phyloP scores from a whole-genome alignment of 2,113 vertebrate genomes.

The Atrichornis clamosus region DNA sequence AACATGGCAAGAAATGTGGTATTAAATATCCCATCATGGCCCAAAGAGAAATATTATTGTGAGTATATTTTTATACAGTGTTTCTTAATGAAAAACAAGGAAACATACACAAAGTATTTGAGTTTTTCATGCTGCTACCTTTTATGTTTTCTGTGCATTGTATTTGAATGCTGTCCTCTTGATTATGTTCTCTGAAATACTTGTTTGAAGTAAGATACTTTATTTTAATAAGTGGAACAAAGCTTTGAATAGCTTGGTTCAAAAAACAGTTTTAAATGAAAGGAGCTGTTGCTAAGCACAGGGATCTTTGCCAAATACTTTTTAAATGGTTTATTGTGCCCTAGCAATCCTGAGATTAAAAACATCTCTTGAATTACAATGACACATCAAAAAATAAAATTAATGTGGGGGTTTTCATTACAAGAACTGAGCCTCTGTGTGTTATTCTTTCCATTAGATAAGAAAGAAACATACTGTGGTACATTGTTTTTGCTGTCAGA shows the following conservation, averaged over 20 bases:
- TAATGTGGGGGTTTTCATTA: slow-evolving; percentile 80
- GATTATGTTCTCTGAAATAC: slow-evolving; percentile 59
- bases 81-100: slow-evolving; percentile 52
- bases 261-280: slow-evolving; percentile 77
- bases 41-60: neutral
- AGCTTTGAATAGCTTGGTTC: slow-evolving; percentile 72
- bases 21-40: neutral
- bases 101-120: slow-evolving; percentile 16
- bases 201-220: slow-evolving; percentile 75
- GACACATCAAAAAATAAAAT: slow-evolving; percentile 82
- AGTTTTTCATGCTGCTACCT: slow-evolving; percentile 45
- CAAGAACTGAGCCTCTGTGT: slow-evolving; percentile 75
- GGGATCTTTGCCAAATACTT: slow-evolving; percentile 77
- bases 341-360: slow-evolving; percentile 82
- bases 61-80: neutral
- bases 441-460: slow-evolving; percentile 81
- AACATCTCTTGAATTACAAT: slow-evolving; percentile 84
- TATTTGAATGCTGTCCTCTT: slow-evolving; percentile 56
- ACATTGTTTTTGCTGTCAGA: slow-evolving; percentile 73
- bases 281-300: slow-evolving; percentile 67
- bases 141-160: slow-evolving; percentile 64
- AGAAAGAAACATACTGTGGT: slow-evolving; percentile 67
- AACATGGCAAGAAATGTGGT: neutral
- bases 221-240: slow-evolving; percentile 78
- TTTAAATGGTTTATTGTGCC: slow-evolving; percentile 80